Evolutionary conservation across 2,888 invertebrate genomes (phyloP).

Genomic region (Dastarcus helophoroides): DNA sequence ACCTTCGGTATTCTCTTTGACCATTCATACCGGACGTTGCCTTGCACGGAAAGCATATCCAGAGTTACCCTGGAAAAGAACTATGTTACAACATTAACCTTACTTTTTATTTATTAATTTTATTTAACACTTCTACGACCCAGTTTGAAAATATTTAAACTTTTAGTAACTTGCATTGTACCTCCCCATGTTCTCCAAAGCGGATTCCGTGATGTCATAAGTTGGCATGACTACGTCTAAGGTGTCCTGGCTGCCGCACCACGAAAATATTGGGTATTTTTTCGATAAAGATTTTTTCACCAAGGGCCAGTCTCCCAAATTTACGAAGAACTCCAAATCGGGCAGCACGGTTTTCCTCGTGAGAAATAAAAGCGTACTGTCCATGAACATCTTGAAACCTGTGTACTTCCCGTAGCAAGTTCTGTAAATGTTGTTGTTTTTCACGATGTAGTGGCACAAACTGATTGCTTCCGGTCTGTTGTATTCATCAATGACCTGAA

Average conservation of each 20-base stretch:
- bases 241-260: constrained; percentile 85
- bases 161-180: constrained; percentile 33
- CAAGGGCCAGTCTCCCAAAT: constrained; percentile 94
- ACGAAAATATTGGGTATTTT: constrained; percentile 79
- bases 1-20: constrained; percentile 58
- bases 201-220: constrained; percentile 87
- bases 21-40: constrained; percentile 63
- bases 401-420: constrained; percentile 90
- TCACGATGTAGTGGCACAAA: constrained; percentile 80
- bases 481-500: constrained; percentile 48
- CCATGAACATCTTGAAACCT: constrained; percentile 93
- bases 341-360: constrained; percentile 70
- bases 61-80: constrained; percentile 53
- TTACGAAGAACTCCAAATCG: constrained; percentile 81
- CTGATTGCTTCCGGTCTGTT: constrained; percentile 72
- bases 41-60: constrained; percentile 85
- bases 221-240: constrained; percentile 89
- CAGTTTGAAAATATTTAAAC: constrained; percentile 1
- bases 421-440: constrained; percentile 71
- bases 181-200: constrained; percentile 89
- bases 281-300: constrained; percentile 38
- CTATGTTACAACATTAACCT: background rate
- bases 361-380: constrained; percentile 72
- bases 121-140: background rate
- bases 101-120: background rate